phyloP scores from a whole-genome alignment of 2,113 vertebrate species.

The Amblyopsis rosae region DNA sequence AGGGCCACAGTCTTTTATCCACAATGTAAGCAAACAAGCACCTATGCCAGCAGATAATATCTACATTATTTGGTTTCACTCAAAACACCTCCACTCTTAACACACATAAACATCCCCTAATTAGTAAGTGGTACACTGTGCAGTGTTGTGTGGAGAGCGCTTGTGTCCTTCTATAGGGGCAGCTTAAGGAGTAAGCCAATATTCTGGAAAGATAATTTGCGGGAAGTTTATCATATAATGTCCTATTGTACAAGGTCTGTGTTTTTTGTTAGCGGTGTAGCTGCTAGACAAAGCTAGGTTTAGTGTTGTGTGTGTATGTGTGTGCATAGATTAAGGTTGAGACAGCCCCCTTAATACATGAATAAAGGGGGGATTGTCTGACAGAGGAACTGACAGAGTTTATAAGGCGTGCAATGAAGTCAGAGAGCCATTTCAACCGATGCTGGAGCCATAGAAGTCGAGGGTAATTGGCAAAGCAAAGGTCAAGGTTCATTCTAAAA shows the following conservation, averaged over 20 bases:
- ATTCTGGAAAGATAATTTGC: slow-evolving; percentile 4
- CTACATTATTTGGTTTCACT: neutral
- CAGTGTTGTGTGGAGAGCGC: neutral
- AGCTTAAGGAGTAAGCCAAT: slow-evolving; percentile 20
- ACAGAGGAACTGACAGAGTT: slow-evolving; percentile 25
- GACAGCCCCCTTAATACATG: neutral
- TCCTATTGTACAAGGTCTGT: neutral
- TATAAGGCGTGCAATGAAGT: slow-evolving; percentile 33
- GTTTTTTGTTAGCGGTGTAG: slow-evolving; percentile 21
- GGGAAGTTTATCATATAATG: neutral
- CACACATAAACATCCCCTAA: slow-evolving; percentile 5
- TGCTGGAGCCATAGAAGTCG: slow-evolving; percentile 1
- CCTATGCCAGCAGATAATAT: neutral
- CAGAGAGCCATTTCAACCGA: neutral
- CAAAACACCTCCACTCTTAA: neutral
- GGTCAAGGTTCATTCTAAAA: slow-evolving; percentile 23
- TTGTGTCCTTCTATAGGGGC: neutral
- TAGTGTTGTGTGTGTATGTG: slow-evolving; percentile 7
- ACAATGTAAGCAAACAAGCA: slow-evolving; percentile 1
- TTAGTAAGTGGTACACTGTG: slow-evolving; percentile 13
- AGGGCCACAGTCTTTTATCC: neutral
- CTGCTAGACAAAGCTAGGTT: slow-evolving; percentile 13
- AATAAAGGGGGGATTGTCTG: neutral
- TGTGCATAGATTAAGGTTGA: neutral
- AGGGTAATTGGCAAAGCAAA: slow-evolving; percentile 25